phyloP scores from a whole-genome alignment of 2,113 vertebrate species.

The Hemichromis elongatus region DNA sequence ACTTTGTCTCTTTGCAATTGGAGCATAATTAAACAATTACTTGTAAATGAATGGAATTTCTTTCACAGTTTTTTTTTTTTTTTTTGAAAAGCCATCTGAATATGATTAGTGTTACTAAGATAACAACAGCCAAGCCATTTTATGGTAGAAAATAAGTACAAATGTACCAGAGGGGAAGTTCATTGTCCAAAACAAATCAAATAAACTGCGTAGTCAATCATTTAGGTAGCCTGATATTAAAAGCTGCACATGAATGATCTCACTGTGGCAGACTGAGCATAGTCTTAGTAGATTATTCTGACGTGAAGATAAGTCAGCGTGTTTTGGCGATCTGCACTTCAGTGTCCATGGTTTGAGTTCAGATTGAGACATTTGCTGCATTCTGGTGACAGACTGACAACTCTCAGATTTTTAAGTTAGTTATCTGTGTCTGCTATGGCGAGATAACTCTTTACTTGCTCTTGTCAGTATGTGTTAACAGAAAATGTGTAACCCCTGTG shows the following conservation, averaged over 20 bases:
- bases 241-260: not conserved
- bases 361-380: not conserved
- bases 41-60: not conserved
- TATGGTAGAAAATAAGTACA: not conserved
- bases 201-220: not conserved
- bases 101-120: not conserved
- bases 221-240: not conserved
- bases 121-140: not conserved
- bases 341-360: not conserved
- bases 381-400: not conserved
- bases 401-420: not conserved
- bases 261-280: not conserved
- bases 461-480: not conserved
- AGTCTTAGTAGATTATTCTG: not conserved
- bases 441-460: not conserved
- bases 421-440: not conserved
- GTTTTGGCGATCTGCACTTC: not conserved
- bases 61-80: not conserved
- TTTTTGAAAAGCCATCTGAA: not conserved
- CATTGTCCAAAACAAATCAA: not conserved
- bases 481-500: not conserved
- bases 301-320: not conserved
- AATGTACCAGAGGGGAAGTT: not conserved
- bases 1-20: not conserved
- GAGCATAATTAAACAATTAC: not conserved